Base-by-base conservation (phyloP, 2,797 vertebrate genomes). In the Labroides dimidiatus region DNA sequence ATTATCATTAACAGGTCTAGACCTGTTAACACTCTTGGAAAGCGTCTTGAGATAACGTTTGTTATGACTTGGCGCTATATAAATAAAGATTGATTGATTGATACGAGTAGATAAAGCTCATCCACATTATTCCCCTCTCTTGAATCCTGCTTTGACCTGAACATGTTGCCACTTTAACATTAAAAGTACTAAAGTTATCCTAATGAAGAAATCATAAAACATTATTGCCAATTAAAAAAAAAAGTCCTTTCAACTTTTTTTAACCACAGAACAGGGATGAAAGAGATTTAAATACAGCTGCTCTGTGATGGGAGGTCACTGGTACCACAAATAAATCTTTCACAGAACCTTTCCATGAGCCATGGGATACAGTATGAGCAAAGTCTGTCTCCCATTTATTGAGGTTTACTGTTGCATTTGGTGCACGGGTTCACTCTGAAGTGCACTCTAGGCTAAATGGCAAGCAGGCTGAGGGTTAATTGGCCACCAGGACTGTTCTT, bases 401-500 rank as follows among this genome's bases (percentile, higher is more conserved):
- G 73, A 78, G 60, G 79, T 71, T 79, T 39, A 21, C 60, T 75
- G 63, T 73, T 49, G 52, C 45, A 65, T 79, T 77, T 33, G 56
- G 69, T 48, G 61, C 56, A 74, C 51, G 19, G 62, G 71, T 78
- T 84, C 75, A 75, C 58, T 74, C 74, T 54, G 52, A 55, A 80
- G 39, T 60, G 53, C 70, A 75, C 68, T 82, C 27, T 27, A 51
- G 62, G 59, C 76, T 71, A 72, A 86, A 85, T 77, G 42, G 54
- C 63, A 82, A 68, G 70, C 77, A 83, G 84, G 77, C 57, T 4
- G 19, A 44, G 52, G 70, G 48, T 36, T 80, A 82, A 86, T 81
- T 73, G 81, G 80, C 82, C 84, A 80, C 86, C 75, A 57, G 39
- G 44, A 72, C 81, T 60, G 74, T 39, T 27, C 73, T 86, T 86